A percentile compares a stretch with the other conserved stretches of the same genome.
Conservation (phyloP, 2,888 invertebrate genomes). For the Papilio gigon region DNA sequence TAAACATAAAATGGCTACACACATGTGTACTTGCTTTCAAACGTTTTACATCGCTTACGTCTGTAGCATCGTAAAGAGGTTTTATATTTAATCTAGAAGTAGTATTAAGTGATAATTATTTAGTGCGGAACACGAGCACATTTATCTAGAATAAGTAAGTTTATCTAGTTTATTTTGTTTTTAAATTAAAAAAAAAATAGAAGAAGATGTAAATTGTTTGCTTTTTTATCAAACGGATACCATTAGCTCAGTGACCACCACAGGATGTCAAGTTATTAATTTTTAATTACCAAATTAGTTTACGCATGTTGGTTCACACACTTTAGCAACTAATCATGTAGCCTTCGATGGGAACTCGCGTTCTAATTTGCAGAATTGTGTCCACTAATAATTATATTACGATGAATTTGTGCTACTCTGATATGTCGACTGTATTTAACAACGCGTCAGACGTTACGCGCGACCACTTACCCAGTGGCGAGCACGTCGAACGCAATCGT, state of each 20-base stretch:
- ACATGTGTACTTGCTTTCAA: too few relatives aligned
- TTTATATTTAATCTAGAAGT: too few relatives aligned
- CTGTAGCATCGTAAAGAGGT: too few relatives aligned
- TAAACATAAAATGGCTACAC: too few relatives aligned
- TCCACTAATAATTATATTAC: slow-evolving; percentile 43
- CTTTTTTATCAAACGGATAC: background rate
- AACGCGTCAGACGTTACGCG: slow-evolving; percentile 69
- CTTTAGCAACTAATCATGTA: slow-evolving; percentile 23
- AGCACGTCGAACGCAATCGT: slow-evolving; percentile 68
- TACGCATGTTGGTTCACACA: slow-evolving; percentile 32
- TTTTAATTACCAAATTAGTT: slow-evolving; percentile 21
- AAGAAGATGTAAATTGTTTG: too few relatives aligned
- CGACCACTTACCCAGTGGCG: slow-evolving; percentile 70
- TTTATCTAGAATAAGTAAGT: too few relatives aligned
- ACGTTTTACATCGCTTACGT: too few relatives aligned
- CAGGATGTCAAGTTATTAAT: slow-evolving; percentile 15
- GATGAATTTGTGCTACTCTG: slow-evolving; percentile 59
- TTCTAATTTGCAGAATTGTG: slow-evolving; percentile 37
- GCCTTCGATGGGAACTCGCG: slow-evolving; percentile 29
- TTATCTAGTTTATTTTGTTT: too few relatives aligned
- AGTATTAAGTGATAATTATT: too few relatives aligned
- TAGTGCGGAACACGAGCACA: too few relatives aligned
- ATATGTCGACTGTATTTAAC: slow-evolving; percentile 81
- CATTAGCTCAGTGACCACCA: background rate
- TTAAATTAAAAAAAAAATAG: too few relatives aligned